Conservation (phyloP, 2,113 vertebrate species). For the Ramphastos sulfuratus region DNA sequence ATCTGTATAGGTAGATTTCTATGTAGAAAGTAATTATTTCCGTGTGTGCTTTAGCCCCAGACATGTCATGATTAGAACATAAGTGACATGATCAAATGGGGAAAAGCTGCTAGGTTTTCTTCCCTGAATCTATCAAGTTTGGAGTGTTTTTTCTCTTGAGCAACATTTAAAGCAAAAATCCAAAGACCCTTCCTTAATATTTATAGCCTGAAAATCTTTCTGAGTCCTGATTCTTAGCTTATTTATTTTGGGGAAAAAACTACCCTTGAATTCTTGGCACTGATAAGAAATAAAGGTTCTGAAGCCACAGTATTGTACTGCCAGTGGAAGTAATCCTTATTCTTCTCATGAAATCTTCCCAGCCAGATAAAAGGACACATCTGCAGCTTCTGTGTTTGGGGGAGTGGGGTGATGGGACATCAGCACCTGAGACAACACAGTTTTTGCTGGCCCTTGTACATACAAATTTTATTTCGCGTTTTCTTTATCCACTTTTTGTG, state of each 20-base stretch:
- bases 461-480: neutral
- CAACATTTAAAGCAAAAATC: neutral
- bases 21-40: neutral
- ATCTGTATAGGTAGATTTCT: neutral
- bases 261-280: neutral
- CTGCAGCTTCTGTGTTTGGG: neutral
- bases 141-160: neutral
- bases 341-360: conserved; percentile 11
- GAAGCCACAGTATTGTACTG: neutral
- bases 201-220: neutral
- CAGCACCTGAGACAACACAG: neutral
- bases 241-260: neutral
- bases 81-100: neutral
- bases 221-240: neutral
- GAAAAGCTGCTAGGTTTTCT: neutral
- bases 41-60: neutral
- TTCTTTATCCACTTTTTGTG: neutral
- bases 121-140: neutral
- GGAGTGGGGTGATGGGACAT: neutral
- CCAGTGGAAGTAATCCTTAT: neutral
- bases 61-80: neutral
- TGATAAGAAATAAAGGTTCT: neutral
- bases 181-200: neutral
- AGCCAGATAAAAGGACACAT: neutral
- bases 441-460: neutral